These are phyloP conservation scores for Archaeoteleia sp. DNA, from an alignment of 2,888 invertebrate species.

Conservation along the genomic window DNA sequence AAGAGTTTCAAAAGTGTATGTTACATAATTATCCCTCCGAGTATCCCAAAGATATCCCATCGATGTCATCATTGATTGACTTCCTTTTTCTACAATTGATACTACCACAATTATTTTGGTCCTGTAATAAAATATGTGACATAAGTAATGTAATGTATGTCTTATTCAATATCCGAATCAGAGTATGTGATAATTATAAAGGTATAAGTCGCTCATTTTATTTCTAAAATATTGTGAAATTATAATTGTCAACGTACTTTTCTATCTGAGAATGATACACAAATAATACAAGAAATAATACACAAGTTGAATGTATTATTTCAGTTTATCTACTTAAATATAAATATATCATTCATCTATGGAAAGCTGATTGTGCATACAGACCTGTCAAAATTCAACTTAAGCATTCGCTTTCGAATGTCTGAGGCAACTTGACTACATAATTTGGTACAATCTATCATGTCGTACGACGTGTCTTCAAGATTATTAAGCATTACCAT, in stretches of 20 bases:
- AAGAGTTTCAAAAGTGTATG: slow-evolving; percentile 79
- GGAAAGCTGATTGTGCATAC: too few species aligned
- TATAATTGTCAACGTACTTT: too few species aligned
- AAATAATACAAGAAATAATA: too few species aligned
- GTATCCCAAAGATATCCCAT: slow-evolving; percentile 83
- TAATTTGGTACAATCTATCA: slow-evolving; percentile 77
- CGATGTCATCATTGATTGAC: slow-evolving; percentile 80
- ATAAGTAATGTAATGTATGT: too few species aligned
- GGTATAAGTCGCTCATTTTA: too few species aligned
- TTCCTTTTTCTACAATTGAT: slow-evolving; percentile 81
- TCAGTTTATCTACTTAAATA: too few species aligned
- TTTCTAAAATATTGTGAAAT: too few species aligned
- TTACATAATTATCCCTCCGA: slow-evolving; percentile 80
- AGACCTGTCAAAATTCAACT: slow-evolving; percentile 82
- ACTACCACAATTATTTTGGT: slow-evolving; percentile 81
- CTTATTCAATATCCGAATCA: too few species aligned
- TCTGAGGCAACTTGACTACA: slow-evolving; percentile 78
- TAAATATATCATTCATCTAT: too few species aligned
- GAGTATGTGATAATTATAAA: too few species aligned
- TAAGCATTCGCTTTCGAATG: slow-evolving; percentile 79
- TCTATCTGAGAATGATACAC: too few species aligned
- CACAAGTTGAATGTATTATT: too few species aligned
- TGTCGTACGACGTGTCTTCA: slow-evolving; percentile 79
- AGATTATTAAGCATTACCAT: slow-evolving; percentile 79
- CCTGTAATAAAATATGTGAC: slow-evolving; percentile 76